Evolutionary conservation across 2,888 invertebrate genomes (phyloP), one percentile per base, ranked within the genome.

Genomic region (Drosophila buzzatii): DNA sequence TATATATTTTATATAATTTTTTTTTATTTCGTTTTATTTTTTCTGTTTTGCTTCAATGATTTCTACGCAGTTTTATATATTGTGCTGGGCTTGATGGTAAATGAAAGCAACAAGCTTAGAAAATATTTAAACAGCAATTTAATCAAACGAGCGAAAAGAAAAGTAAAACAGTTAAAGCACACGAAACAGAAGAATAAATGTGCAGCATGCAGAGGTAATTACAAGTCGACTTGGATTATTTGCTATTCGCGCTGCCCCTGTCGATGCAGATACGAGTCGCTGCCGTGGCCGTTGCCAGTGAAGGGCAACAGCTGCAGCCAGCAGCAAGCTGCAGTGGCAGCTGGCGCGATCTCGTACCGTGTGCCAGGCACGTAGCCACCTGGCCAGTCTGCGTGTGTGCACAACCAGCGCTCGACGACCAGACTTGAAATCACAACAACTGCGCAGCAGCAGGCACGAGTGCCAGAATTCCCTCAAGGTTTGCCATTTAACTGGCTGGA

Each of bases 191-290:
- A 76, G 80, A 73, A 18, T 51, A 33, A 51, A 51, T 51, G 73
- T 82, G 55, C 72, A 82, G 86, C 82, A 75, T 88, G 85, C 85
- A 88, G 89, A 84, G 79, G 86, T 85, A 85, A 85, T 85, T 85
- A 85, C 88, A 85, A 64, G 57, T 71, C 69, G 72, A 61, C 77
- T 69, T 71, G 65, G 72, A 53, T 77, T 56, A 73, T 66, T 61
- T 52, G 33, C 67, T 61, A 70, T 73, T 71, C 74, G 58, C 51
- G 47, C 45, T 58, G 73, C 51, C 73, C 67, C 76, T 62, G 80
- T 70, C 80, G 79, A 73, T 70, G 58, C 73, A 61, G 78, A 72
- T 79, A 79, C 35, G 45, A 57, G 14, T 33, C 39, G 20, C 56
- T 35, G 59, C 18, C 18, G 47, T 73, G 76, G 70, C 58, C 63